Evolutionary conservation across 2,888 invertebrate genomes (phyloP).

Genomic region (Amorpha juglandis): DNA sequence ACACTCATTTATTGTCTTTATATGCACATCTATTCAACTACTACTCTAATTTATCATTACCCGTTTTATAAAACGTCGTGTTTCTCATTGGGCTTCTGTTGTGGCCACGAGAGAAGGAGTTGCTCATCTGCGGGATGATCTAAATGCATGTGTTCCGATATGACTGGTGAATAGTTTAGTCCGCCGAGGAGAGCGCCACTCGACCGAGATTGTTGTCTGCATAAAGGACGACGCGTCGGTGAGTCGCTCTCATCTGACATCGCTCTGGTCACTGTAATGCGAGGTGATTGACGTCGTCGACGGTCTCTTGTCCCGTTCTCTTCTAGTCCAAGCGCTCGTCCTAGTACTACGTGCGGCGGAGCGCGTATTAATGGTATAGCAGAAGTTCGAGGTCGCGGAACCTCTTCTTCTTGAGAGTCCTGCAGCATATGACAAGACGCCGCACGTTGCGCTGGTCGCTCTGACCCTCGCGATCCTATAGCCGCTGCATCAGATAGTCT

Average conservation of each 20-base stretch:
- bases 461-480: slow-evolving; percentile 70
- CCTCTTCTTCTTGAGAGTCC: slow-evolving; percentile 82
- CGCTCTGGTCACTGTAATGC: slow-evolving; percentile 89
- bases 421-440: slow-evolving; percentile 89
- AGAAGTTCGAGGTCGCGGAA: slow-evolving; percentile 59
- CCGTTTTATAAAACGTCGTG: slow-evolving; percentile 76
- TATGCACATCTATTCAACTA: slow-evolving; percentile 52
- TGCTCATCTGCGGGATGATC: slow-evolving; percentile 76
- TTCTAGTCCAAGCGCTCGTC: slow-evolving; percentile 84
- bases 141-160: slow-evolving; percentile 60
- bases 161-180: slow-evolving; percentile 76
- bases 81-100: slow-evolving; percentile 56
- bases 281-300: slow-evolving; percentile 84
- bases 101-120: slow-evolving; percentile 84
- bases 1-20: slow-evolving; percentile 73
- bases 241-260: slow-evolving; percentile 89
- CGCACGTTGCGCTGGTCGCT: slow-evolving; percentile 84
- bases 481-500: slow-evolving; percentile 76
- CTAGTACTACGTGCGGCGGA: slow-evolving; percentile 85
- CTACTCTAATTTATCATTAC: slow-evolving; percentile 58
- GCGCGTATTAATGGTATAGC: slow-evolving; percentile 81
- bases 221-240: slow-evolving; percentile 77
- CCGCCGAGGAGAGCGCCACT: slow-evolving; percentile 78
- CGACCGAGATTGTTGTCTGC: slow-evolving; percentile 78
- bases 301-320: slow-evolving; percentile 64